Conservation (phyloP, 1,140 invertebrate genomes). For the Batillaria attramentaria region DNA sequence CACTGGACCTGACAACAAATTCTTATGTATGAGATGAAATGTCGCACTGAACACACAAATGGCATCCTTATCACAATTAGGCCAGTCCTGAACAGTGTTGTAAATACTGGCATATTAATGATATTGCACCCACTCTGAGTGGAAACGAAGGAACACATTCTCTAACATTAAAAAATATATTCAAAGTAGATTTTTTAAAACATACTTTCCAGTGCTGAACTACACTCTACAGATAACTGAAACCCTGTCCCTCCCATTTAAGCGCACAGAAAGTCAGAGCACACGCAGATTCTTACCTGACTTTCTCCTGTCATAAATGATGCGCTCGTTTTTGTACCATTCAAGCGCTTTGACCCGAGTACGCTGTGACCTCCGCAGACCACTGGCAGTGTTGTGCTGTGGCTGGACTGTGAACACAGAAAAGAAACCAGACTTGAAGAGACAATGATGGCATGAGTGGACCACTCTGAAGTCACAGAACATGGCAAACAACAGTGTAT, state of each 20-base stretch:
- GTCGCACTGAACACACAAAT: neutral
- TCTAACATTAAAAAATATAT: no score
- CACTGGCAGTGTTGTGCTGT: slow-evolving; percentile 40
- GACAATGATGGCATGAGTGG: neutral
- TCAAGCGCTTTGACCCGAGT: slow-evolving; percentile 51
- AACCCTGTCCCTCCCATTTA: no score
- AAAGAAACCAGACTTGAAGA: slow-evolving; percentile 1
- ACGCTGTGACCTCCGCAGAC: slow-evolving; percentile 54
- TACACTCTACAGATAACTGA: no score
- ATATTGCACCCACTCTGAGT: no score
- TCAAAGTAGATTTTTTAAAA: no score
- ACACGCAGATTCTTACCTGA: no score
- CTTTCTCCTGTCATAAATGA: slow-evolving; percentile 52
- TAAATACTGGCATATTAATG: neutral
- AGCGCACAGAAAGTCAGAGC: no score
- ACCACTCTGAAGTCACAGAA: no score
- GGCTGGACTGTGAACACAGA: slow-evolving; percentile 50
- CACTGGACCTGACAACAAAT: slow-evolving; percentile 13
- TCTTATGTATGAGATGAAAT: neutral
- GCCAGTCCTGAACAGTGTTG: neutral
- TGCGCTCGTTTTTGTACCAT: slow-evolving; percentile 52
- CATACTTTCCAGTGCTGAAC: no score
- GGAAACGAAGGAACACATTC: no score
- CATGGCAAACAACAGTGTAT: no score
- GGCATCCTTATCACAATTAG: neutral